phyloP scores from a whole-genome alignment of 2,113 vertebrate genomes.

The Forbesichthys papilliferus region DNA sequence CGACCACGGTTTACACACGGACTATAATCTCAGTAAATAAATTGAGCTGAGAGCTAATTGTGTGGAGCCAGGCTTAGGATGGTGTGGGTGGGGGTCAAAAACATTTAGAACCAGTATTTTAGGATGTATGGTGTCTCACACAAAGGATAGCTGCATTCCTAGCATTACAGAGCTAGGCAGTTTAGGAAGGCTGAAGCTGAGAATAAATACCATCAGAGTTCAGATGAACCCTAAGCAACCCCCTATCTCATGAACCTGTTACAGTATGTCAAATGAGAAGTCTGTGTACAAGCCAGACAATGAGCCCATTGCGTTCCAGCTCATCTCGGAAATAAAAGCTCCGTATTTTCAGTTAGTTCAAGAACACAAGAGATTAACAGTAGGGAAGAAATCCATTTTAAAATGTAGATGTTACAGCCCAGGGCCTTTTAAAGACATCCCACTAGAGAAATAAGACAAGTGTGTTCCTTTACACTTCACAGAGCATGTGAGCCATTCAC shows the following conservation, averaged over 20 bases:
- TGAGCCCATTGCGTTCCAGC: neutral
- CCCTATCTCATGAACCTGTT: neutral
- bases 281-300: neutral
- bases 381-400: neutral
- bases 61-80: too few species aligned
- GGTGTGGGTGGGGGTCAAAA: too few species aligned
- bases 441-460: neutral
- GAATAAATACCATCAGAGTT: neutral
- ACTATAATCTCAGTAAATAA: too few species aligned
- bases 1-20: too few species aligned
- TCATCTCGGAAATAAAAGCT: too few species aligned
- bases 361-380: too few species aligned
- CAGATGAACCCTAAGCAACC: neutral
- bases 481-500: too few species aligned
- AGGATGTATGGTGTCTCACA: constrained; percentile 36
- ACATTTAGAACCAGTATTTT: neutral
- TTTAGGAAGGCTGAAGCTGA: constrained; percentile 13
- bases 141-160: constrained; percentile 49
- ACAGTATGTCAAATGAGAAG: neutral
- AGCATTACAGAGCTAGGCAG: constrained; percentile 36
- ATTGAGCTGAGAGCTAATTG: too few species aligned
- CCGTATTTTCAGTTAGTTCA: too few species aligned
- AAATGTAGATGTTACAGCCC: neutral
- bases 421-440: neutral
- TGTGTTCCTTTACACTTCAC: too few species aligned